Conservation (phyloP, 2,797 vertebrate species). For the Adrianichthys oophorus region DNA sequence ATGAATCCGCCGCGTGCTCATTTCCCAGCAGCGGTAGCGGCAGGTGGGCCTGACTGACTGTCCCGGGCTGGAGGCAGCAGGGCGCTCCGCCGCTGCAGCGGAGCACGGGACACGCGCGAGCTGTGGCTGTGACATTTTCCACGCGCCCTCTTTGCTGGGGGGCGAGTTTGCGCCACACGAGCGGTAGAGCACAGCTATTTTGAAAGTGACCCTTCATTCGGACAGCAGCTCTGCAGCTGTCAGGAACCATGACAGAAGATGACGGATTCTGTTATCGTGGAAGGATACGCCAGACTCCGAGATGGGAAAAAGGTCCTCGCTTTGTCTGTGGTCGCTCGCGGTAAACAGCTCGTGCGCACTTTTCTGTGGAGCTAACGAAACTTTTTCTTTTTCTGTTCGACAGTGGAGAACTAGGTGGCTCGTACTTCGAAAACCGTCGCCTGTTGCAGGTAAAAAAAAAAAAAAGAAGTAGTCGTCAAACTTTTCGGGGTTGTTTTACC, state of each 20-base stretch:
- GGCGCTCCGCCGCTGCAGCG: constrained; percentile 1
- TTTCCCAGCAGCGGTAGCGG: constrained; percentile 24
- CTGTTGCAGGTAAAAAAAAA: constrained; percentile 88
- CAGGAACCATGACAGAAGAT: constrained; percentile 98
- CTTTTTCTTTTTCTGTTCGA: constrained; percentile 35
- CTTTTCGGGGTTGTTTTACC: not conserved
- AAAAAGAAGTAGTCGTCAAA: not conserved
- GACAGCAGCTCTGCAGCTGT: constrained; percentile 84
- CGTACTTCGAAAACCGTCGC: constrained; percentile 92
- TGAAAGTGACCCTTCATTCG: constrained; percentile 90
- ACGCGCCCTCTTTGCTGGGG: constrained; percentile 38
- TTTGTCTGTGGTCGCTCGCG: constrained; percentile 9
- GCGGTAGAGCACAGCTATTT: constrained; percentile 81
- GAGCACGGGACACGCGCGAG: constrained; percentile 10
- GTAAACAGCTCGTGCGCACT: not conserved
- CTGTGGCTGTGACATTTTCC: constrained; percentile 47
- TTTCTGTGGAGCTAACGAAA: constrained; percentile 11
- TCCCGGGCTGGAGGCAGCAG: constrained; percentile 45
- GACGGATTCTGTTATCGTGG: constrained; percentile 97
- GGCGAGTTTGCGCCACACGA: constrained; percentile 38
- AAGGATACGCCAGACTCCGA: constrained; percentile 94
- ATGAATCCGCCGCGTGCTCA: too few species aligned
- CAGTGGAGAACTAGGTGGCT: constrained; percentile 97
- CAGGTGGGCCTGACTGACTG: constrained; percentile 30
- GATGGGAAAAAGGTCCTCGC: constrained; percentile 91